Percentiles rank a stretch among this genome's conserved stretches.
phyloP scores from a whole-genome alignment of 1,140 invertebrate species.

The Mamestra configurata region DNA sequence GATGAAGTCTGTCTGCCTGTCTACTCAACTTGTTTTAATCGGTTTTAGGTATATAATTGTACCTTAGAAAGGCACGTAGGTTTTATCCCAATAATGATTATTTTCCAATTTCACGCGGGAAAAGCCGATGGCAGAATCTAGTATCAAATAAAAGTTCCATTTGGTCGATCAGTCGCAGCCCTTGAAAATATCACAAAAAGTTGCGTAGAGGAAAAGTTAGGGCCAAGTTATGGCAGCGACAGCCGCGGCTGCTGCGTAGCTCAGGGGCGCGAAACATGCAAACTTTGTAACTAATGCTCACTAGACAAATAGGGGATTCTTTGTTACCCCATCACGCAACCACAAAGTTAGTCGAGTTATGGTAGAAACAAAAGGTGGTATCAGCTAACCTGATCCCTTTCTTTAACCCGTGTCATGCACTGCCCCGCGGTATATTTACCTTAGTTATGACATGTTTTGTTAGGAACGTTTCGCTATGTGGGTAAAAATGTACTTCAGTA shows the following conservation, averaged over 20 bases:
- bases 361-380: constrained; percentile 57
- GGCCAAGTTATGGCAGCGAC: constrained; percentile 50
- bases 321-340: constrained; percentile 63
- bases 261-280: constrained; percentile 52
- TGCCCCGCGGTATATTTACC: constrained; percentile 39
- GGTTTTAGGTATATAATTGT: too few species aligned
- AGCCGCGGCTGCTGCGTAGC: constrained; percentile 55
- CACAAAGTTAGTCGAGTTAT: constrained; percentile 60
- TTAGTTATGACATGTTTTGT: constrained; percentile 33
- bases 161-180: constrained; percentile 11
- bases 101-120: too few species aligned
- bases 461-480: background rate
- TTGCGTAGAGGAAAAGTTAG: constrained; percentile 43
- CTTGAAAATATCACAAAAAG: constrained; percentile 49
- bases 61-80: too few species aligned
- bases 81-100: too few species aligned
- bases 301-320: constrained; percentile 63
- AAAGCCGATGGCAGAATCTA: too few species aligned
- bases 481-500: too few species aligned
- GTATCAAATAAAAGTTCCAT: too few species aligned
- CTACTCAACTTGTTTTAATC: too few species aligned
- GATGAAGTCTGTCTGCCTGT: too few species aligned
- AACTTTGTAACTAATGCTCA: constrained; percentile 56
- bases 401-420: constrained; percentile 41
- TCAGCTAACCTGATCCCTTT: constrained; percentile 55